phyloP scores from a whole-genome alignment of 2,113 vertebrate species.

The Glaucomys volans region DNA sequence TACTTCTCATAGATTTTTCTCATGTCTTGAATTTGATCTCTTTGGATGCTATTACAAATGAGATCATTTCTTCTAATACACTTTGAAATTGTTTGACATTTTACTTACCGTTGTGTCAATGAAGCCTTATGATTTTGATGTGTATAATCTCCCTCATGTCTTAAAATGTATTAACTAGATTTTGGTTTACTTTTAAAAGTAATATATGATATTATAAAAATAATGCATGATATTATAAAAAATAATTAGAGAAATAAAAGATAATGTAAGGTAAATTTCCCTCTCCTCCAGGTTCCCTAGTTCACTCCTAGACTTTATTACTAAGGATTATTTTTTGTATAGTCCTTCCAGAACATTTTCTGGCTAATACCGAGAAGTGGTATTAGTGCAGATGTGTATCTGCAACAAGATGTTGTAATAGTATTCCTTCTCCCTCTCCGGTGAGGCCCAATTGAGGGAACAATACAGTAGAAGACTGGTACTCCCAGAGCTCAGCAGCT shows the following conservation, averaged over 20 bases:
- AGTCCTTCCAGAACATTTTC: neutral
- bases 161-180: slow-evolving; percentile 39
- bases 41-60: slow-evolving; percentile 26
- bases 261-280: neutral
- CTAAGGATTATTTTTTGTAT: neutral
- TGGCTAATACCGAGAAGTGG: neutral
- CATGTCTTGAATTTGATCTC: slow-evolving; percentile 27
- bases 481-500: neutral
- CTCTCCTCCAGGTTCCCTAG: neutral
- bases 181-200: slow-evolving; percentile 55
- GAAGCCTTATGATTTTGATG: slow-evolving; percentile 2
- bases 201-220: neutral
- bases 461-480: neutral
- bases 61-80: neutral
- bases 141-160: neutral
- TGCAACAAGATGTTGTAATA: neutral
- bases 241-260: neutral
- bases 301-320: neutral
- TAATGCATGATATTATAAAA: neutral
- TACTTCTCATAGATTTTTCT: slow-evolving; percentile 54
- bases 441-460: neutral
- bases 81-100: slow-evolving; percentile 30
- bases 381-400: neutral
- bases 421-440: neutral
- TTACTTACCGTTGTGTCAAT: neutral